These are phyloP conservation scores for Falco punctatus DNA, from an alignment of 2,113 vertebrate species.

Conservation along the genomic window DNA sequence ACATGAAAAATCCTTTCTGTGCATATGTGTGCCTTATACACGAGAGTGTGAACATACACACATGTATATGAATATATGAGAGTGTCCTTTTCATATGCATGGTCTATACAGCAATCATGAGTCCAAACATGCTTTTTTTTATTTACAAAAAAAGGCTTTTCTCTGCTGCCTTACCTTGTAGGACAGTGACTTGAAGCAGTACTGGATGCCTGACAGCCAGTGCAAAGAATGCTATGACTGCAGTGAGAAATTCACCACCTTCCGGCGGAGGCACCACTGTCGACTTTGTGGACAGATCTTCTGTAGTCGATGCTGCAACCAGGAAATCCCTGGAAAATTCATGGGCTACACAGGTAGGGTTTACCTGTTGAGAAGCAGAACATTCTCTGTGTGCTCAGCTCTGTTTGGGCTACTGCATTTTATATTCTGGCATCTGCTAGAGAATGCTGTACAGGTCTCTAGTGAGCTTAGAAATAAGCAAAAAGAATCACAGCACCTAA, in stretches of 20 bases:
- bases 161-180: constrained; percentile 37
- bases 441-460: not conserved
- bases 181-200: constrained; percentile 98
- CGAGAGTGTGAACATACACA: accelerated
- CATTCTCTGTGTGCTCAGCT: not conserved
- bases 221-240: constrained; percentile 99
- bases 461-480: not conserved
- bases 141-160: not conserved
- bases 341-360: constrained; percentile 96
- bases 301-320: constrained; percentile 98
- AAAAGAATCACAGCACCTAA: not conserved
- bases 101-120: not conserved
- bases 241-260: constrained; percentile 97
- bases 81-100: not conserved
- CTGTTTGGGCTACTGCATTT: not conserved
- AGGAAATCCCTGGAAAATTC: constrained; percentile 98
- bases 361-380: not conserved
- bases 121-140: not conserved
- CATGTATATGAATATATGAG: not conserved
- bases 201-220: constrained; percentile 99
- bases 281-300: constrained; percentile 97
- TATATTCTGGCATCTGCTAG: not conserved
- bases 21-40: not conserved
- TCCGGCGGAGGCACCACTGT: constrained; percentile 94
- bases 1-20: not conserved